phyloP scores from a whole-genome alignment of 2,797 vertebrate species.

The Hydrophis major region DNA sequence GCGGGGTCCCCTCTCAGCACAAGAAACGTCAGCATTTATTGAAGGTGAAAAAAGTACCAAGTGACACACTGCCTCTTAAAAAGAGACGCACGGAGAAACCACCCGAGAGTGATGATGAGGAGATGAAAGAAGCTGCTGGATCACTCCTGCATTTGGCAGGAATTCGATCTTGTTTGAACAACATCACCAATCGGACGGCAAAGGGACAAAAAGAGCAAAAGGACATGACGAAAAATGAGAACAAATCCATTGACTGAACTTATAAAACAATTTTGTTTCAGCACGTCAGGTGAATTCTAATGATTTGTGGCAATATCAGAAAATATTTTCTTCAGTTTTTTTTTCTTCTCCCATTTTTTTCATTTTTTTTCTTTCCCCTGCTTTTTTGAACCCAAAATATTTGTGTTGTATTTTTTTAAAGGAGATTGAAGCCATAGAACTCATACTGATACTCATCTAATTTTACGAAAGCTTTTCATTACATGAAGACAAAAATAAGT shows the following conservation, averaged over 20 bases:
- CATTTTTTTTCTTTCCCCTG: conserved; percentile 69
- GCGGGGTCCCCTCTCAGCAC: conserved; percentile 77
- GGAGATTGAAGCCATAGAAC: conserved; percentile 99
- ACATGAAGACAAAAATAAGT: conserved; percentile 72
- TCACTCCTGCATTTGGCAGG: conserved; percentile 95
- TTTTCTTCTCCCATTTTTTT: conserved; percentile 29
- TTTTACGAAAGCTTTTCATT: conserved; percentile 82
- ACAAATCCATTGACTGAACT: conserved; percentile 80
- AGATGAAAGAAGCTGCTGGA: conserved; percentile 98
- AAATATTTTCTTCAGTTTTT: conserved; percentile 80
- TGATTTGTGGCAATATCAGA: conserved; percentile 99
- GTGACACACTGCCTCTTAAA: conserved; percentile 95
- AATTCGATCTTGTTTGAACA: conserved; percentile 92
- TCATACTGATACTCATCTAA: conserved; percentile 82
- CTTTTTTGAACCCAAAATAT: conserved; percentile 75
- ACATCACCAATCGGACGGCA: conserved; percentile 96
- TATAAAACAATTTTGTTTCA: conserved; percentile 86
- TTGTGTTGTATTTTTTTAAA: conserved; percentile 85
- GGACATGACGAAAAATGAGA: conserved; percentile 91
- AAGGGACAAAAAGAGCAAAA: conserved; percentile 97
- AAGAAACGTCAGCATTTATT: conserved; percentile 87
- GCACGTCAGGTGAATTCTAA: conserved; percentile 99
- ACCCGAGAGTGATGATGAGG: conserved; percentile 93
- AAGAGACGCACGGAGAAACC: conserved; percentile 94
- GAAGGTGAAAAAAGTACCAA: conserved; percentile 82